Evolutionary conservation across 2,113 vertebrate genomes (phyloP).

Genomic region (Heloderma charlesbogerti): DNA sequence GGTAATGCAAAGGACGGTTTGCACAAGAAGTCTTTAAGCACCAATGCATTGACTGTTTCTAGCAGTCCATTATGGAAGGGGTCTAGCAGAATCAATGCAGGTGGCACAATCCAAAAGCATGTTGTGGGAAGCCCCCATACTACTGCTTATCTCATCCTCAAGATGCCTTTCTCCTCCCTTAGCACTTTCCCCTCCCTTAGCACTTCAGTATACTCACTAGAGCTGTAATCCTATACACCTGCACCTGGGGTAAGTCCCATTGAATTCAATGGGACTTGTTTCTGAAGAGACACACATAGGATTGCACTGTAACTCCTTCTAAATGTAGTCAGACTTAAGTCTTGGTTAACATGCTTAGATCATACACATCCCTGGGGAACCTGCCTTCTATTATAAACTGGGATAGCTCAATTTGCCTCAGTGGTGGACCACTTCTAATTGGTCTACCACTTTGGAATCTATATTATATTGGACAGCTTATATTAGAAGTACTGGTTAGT

Average conservation of each 20-base stretch:
- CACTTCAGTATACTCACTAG: neutral
- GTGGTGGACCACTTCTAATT: constrained; percentile 51
- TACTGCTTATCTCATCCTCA: neutral
- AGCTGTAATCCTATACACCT: neutral
- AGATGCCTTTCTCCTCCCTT: neutral
- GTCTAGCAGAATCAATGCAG: neutral
- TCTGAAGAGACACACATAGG: neutral
- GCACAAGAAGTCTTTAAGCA: neutral
- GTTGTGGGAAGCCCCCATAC: neutral
- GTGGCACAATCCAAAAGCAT: neutral
- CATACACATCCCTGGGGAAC: neutral
- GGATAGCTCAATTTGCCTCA: constrained; percentile 53
- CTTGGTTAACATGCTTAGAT: neutral
- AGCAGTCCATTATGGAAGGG: neutral
- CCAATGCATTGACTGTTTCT: neutral
- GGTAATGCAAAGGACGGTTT: neutral
- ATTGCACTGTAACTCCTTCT: neutral
- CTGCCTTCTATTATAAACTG: constrained; percentile 36
- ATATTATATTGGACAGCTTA: constrained; percentile 44
- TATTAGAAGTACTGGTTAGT: constrained; percentile 48
- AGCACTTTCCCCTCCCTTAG: neutral
- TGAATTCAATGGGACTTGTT: neutral
- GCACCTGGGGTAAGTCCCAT: neutral
- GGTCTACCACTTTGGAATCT: constrained; percentile 48
- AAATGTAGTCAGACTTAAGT: neutral